Evolutionary conservation across 2,113 vertebrate species (phyloP), one percentile per base, ranked within the genome.

Genomic region (Labeo rohita): DNA sequence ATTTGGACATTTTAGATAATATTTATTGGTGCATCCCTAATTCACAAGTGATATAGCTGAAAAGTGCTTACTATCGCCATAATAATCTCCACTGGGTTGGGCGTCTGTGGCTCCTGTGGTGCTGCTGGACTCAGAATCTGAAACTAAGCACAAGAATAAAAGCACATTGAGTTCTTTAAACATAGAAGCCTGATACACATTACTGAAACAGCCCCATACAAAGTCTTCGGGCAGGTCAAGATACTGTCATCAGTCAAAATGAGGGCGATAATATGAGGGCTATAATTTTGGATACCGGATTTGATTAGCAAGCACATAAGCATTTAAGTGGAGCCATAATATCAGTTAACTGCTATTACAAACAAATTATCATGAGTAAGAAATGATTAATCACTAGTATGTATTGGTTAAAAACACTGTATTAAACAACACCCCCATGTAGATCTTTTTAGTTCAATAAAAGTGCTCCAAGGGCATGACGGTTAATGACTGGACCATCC

Each of bases 31-130:
- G 43, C 72, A 49, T 49, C n/a, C 21, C 72, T 23, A 49, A 49
- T 13, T 74, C 45, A 23, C 2, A 43, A 13, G 70, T 13, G 39
- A 21, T 21, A 34, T 45, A 49, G 39, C 15, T 54, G 15, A 80
- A 15, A 72, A 49, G 34, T 49, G 90, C 97, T 97, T 96, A 99
- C 98, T 99, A 88, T 99, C 98, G 85, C 98, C 98, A 90, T 97
- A 99, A 92, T 98, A 99, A 92, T 99, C 98, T 82, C 96, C 96
- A 66, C 95, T 96, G 85, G 96, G 95, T 80, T 97, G 97, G 2
- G 94, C 92, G 87, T 99, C 98, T 77, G 97, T 91, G 89, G 93
- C 92, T 92, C 96, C 97, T 86, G 94, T 76, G 92, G 97, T 47
- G 93, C 91, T 93, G 94, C 94, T 88, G 90, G 90, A 87, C 83